Evolutionary conservation across 2,797 vertebrate genomes (phyloP), one percentile per base, ranked within the genome.

Genomic region (Syngnathus acus): DNA sequence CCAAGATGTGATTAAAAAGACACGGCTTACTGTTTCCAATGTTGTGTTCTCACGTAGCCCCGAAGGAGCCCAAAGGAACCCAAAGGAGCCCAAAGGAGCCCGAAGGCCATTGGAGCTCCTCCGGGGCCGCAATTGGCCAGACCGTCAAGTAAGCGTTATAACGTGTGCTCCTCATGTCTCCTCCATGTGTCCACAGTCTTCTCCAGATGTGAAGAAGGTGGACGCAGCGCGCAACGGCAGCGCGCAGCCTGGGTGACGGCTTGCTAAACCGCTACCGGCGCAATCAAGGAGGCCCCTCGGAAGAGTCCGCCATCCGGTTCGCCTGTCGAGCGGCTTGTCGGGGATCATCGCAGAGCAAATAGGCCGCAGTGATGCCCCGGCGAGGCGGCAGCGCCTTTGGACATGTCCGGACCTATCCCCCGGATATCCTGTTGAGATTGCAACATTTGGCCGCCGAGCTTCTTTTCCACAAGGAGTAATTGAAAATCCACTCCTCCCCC

Each of bases 351-450:
- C 55, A 79, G 79, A 78, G 72, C 60, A 86, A 84, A 77, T 83
- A 74, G 67, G 62, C 63, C 54, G 78, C 60, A 23, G 82, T 72
- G 82, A 87, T 85, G 87, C 83, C 82, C 73, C 81, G 80, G 82
- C 80, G 67, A 58, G 70, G 75, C 78, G 54, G 76, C 68, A 80
- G 72, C 78, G 81, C 67, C 68, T 72, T 78, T 19, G 70, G 82
- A 86, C 82, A 70, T 42, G 40, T 71, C 73, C 54, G 82, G 82
- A 86, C 85, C 82, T 82, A 87, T 87, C 78, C 65, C 58, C 77
- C 61, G 86, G 81, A 88, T 82, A 78, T 84, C 81, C 75, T 72
- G 7, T 78, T 70, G 66, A 85, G 79, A 85, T 84, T 83, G 82
- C 74, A 11, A 73, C 81, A 72, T 76, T 73, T 78, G 65, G 72